Conservation (phyloP, 2,113 vertebrate genomes). For the Stictonetta naevosa region DNA sequence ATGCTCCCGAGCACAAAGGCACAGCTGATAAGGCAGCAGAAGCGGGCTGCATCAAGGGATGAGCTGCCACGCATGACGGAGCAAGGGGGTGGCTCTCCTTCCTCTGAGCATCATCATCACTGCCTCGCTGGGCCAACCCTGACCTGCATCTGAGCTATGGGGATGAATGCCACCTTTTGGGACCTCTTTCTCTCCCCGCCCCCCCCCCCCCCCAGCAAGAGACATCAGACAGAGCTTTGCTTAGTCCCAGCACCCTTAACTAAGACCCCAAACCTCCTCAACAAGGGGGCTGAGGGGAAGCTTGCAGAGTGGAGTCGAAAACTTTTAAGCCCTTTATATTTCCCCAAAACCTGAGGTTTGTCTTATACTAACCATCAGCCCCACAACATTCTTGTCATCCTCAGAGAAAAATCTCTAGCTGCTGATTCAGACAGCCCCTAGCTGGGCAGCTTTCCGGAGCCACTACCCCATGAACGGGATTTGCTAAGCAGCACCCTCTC, state of each 20-base stretch:
- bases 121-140: not conserved
- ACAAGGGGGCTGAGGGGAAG: not conserved
- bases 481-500: not conserved
- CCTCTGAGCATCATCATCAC: not conserved
- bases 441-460: not conserved
- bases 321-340: not conserved
- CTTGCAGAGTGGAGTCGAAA: not conserved
- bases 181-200: not conserved
- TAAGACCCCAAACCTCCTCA: not conserved
- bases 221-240: not conserved
- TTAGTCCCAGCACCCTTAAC: not conserved
- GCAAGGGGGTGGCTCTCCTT: not conserved
- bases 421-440: not conserved
- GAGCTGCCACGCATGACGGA: not conserved
- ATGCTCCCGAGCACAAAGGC: rapidly evolving
- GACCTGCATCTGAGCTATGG: not conserved
- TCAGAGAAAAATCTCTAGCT: not conserved
- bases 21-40: not conserved
- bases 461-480: not conserved
- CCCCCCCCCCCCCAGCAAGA: not conserved
- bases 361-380: not conserved
- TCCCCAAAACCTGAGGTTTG: not conserved
- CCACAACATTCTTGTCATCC: rapidly evolving
- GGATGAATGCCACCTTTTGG: not conserved
- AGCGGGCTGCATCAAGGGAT: rapidly evolving